A percentile compares a stretch with the other conserved stretches of the same genome.
Conservation (phyloP, 2,888 invertebrate genomes). For the Helleia helle region DNA sequence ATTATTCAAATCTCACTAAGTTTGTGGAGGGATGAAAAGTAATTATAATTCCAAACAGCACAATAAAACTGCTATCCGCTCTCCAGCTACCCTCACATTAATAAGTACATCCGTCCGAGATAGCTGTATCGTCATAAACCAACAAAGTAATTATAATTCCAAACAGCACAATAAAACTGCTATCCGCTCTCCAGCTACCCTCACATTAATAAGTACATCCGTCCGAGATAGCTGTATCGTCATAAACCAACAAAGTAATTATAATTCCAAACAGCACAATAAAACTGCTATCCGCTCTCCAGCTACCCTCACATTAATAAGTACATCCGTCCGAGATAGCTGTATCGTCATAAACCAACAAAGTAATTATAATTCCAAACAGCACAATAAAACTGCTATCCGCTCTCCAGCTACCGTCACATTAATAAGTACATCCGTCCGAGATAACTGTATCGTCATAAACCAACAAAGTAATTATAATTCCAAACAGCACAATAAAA, state of each 20-base stretch:
- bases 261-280: slow-evolving; percentile 5
- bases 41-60: slow-evolving; percentile 6
- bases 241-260: not conserved
- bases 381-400: slow-evolving; percentile 3
- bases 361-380: not conserved
- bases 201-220: no score
- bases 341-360: not conserved
- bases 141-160: no score
- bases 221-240: not conserved
- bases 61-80: not conserved
- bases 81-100: no score
- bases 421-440: not conserved
- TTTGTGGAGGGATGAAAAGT: slow-evolving; percentile 7
- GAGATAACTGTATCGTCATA: not conserved
- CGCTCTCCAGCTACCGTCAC: not conserved
- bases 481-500: slow-evolving; percentile 7
- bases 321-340: not conserved
- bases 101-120: no score
- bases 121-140: no score
- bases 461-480: not conserved
- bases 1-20: slow-evolving; percentile 1
- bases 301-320: no score
- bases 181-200: not conserved
- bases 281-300: not conserved
- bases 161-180: slow-evolving; percentile 5